These are phyloP conservation scores for Coregonus ussuriensis DNA, from an alignment of 2,797 vertebrate species.

Conservation along the genomic window DNA sequence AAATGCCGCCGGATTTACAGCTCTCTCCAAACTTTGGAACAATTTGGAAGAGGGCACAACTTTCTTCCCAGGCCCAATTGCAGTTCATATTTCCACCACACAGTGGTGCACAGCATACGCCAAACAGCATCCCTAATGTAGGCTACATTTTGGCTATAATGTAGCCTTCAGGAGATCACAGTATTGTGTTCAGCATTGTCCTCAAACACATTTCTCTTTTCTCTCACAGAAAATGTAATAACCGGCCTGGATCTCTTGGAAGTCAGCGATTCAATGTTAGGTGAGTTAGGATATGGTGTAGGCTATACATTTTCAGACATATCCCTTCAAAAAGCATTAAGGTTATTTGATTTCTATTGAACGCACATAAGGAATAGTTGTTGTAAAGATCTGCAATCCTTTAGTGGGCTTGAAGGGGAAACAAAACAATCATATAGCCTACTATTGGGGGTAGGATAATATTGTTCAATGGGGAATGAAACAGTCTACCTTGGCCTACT, in stretches of 20 bases:
- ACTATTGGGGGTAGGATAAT: neutral
- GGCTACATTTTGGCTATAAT: neutral
- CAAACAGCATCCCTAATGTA: neutral
- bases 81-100: neutral
- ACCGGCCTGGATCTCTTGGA: conserved; percentile 46
- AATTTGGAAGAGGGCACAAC: neutral
- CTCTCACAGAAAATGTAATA: conserved; percentile 42
- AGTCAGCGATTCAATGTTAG: conserved; percentile 48
- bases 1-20: too few species aligned
- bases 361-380: neutral
- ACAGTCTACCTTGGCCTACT: neutral
- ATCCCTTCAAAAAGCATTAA: conserved; percentile 2
- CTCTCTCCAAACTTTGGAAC: neutral
- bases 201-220: neutral
- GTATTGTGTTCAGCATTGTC: neutral
- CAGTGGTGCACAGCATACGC: neutral
- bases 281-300: conserved; percentile 20
- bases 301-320: neutral
- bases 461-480: neutral
- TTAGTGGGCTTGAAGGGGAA: neutral
- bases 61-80: neutral
- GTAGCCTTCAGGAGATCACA: too few species aligned
- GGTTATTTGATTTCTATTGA: neutral
- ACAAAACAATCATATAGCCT: neutral
- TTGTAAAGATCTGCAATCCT: neutral